Base-by-base conservation (phyloP, 2,888 invertebrate genomes). In the Tethea ocularis region DNA sequence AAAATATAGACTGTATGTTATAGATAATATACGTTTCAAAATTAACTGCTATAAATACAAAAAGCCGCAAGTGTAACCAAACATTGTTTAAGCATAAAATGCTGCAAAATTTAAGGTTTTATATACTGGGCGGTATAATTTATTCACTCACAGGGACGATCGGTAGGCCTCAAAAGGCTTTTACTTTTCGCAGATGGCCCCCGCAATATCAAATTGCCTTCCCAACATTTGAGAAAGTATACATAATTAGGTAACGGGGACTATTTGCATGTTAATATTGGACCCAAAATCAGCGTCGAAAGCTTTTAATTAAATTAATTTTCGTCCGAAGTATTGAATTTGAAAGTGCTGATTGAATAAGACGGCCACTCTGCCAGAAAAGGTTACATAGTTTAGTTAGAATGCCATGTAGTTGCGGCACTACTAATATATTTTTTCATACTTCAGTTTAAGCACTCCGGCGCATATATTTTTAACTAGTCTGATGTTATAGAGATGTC, bases 151-250 rank as follows among this genome's bases (percentile, higher is more conserved):
- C 57, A 41, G 52, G 36, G 3, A 51, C 51, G 41, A 41, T 58
- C 52, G 59, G 59, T 52, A 52, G 60, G 60, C 54, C 33, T 33
- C 33, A 54, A 60, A 64, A 60, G 54, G 60, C 59, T 64, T 70
- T 70, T 70, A 67, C 68, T 68, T 68, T 68, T 66, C 62, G 61
- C 54, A 62, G 64, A 71, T 66, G 66, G 62, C 67, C 66, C 64
- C 62, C 62, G 54, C 61, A 63, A 69, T 71, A 67, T 61, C 36
- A 52, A 52, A 36, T 33, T 54, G 54, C 33, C 54, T 22, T 33
- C 33, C 36, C 36, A 22, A 57, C 51, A 36, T 57, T 36, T 20
- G 10, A 52, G 38, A 22, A 54, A 57, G 38, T 57, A 24, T 51
- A 33, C 15, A 57, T 51, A 57, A 57, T 52, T 52, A 52, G 33